phyloP scores from a whole-genome alignment of 2,113 vertebrate genomes.

The Pelmatolapia mariae region DNA sequence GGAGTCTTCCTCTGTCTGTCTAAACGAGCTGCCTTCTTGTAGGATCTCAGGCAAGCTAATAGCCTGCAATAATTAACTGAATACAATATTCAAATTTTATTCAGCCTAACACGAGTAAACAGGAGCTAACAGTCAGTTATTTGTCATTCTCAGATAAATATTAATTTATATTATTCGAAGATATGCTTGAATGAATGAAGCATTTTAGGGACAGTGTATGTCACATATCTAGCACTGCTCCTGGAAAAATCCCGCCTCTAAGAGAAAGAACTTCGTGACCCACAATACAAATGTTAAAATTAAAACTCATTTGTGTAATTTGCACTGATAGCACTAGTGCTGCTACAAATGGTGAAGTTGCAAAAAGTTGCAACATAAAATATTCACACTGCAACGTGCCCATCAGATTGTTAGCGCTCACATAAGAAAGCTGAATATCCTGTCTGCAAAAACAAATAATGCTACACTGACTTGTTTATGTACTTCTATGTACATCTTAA shows the following conservation, averaged over 20 bases:
- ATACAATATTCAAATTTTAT: not conserved
- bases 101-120: not conserved
- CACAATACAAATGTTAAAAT: not conserved
- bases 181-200: not conserved
- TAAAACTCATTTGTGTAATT: not conserved
- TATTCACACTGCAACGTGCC: not conserved
- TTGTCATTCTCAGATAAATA: not conserved
- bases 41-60: not conserved
- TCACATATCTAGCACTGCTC: not conserved
- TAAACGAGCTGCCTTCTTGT: not conserved
- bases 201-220: not conserved
- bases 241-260: not conserved
- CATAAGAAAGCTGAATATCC: not conserved
- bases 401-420: not conserved
- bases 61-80: not conserved
- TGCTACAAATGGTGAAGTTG: not conserved
- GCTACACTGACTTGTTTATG: not conserved
- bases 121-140: not conserved
- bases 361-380: not conserved
- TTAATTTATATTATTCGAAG: not conserved
- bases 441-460: not conserved
- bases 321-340: not conserved
- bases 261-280: fast-evolving
- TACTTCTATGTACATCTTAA: not conserved
- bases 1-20: not conserved